A percentile compares a stretch with the other conserved stretches of the same genome.
phyloP scores from a whole-genome alignment of 2,113 vertebrate species.

The Pipa parva region DNA sequence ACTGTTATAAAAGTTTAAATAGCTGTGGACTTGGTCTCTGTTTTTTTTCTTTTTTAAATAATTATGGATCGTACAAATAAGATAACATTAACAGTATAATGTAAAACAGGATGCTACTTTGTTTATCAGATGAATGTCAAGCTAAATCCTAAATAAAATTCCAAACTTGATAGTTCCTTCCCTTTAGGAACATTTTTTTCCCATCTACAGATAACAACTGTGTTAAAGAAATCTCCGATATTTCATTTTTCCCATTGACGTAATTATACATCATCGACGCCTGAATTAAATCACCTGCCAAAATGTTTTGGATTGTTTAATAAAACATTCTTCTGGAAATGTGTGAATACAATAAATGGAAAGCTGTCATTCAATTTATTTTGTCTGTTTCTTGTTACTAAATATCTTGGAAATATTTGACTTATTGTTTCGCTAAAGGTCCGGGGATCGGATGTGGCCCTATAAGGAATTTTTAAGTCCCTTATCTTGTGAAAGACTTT shows the following conservation, averaged over 20 bases:
- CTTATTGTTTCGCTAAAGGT: too few species aligned
- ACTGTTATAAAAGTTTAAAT: conserved; percentile 6
- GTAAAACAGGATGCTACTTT: conserved; percentile 13
- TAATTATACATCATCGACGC: background rate
- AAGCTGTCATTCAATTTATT: background rate
- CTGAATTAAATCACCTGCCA: background rate
- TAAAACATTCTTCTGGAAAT: background rate
- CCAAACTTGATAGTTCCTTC: conserved; percentile 23
- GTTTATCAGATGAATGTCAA: conserved; percentile 24
- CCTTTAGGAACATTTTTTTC: background rate
- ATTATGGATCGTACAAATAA: background rate
- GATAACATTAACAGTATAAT: conserved; percentile 12
- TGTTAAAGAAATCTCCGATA: conserved; percentile 1
- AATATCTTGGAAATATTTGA: too few species aligned
- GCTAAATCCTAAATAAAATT: conserved; percentile 15
- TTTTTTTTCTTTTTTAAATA: background rate
- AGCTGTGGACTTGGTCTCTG: background rate
- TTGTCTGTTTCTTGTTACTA: background rate
- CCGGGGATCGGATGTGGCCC: too few species aligned
- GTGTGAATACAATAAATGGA: background rate
- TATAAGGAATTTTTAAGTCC: too few species aligned
- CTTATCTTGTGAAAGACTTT: too few species aligned
- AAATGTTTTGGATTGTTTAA: background rate
- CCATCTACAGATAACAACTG: background rate
- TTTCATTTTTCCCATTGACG: background rate